phyloP scores from a whole-genome alignment of 2,888 invertebrate genomes.

The Acheta domesticus region DNA sequence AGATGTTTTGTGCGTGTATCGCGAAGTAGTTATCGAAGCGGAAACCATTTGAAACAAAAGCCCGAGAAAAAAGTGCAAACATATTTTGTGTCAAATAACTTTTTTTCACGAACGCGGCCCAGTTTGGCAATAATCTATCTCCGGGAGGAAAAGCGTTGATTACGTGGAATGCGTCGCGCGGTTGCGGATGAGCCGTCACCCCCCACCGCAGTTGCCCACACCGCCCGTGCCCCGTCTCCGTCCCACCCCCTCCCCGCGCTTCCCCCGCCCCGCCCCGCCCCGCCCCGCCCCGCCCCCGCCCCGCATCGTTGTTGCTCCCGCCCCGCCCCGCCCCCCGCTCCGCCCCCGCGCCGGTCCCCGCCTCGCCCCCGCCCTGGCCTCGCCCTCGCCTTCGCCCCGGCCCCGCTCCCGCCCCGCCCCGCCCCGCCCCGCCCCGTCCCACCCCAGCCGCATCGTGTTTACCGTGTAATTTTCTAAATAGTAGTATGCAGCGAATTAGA shows the following conservation, averaged over 20 bases:
- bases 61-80: neutral
- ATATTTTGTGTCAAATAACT: conserved; percentile 18
- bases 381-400: too few species aligned
- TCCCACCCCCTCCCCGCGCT: too few species aligned
- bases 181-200: too few species aligned
- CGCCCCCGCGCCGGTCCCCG: too few species aligned
- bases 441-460: neutral
- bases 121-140: neutral
- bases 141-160: neutral
- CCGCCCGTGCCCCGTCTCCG: too few species aligned
- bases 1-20: conserved; percentile 9
- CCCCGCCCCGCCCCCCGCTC: too few species aligned
- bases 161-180: neutral
- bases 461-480: conserved; percentile 3
- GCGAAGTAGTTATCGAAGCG: conserved; percentile 9
- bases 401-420: too few species aligned
- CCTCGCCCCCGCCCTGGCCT: too few species aligned
- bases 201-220: too few species aligned
- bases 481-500: neutral
- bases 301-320: too few species aligned
- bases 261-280: too few species aligned
- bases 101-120: neutral
- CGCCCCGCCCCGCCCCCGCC: too few species aligned
- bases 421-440: neutral
- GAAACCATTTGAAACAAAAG: neutral